Base-by-base conservation (phyloP, 2,888 invertebrate genomes). In the Dioctria rufipes region DNA sequence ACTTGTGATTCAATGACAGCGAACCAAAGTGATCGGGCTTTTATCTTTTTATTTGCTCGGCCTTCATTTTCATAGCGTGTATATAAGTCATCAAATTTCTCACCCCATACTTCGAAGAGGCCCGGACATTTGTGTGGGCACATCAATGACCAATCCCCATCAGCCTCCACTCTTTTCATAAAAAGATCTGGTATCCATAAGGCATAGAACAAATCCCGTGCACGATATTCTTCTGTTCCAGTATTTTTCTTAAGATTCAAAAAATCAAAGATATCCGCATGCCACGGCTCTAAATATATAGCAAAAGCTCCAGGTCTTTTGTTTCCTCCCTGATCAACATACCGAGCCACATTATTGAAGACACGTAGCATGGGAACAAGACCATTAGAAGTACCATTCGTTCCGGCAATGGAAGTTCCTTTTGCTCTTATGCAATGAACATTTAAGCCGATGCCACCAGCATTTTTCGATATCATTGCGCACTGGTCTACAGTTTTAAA, bases 181-280 rank as follows among this genome's bases (percentile, higher is more conserved):
- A 99, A 99, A 80, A 99, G 91, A 90, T 99, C 99, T 0, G 99
- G 98, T 84, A 99, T 96, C 99, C 99, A 99, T 43, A 99, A 88
- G 0, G 96, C 99, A 88, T 96, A 98, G 89, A 99, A 99, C 54
- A 99, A 90, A 89, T 99, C 99, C 78, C 99, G 92, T 0, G 99
- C 98, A 65, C 99, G 91, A 54, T 94, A 91, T 89, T 99, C 98
- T 88, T 99, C 99, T 87, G 96, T 96, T 0, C 99, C 95, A 0
- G 96, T 98, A 87, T 99, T 99, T 88, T 98, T 98, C 87, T 95
- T 96, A 73, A 98, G 90, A 87, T 98, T 96, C 75, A 99, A 90
- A 89, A 98, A 99, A 82, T 97, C 97, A 87, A 98, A 96, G 81
- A 99, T 91, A 88, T 99, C 99, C 0, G 97, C 95, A 90, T 99